Evolutionary conservation across 1,140 invertebrate genomes (phyloP), one percentile per base, ranked within the genome.

Genomic region (Mamestra configurata): DNA sequence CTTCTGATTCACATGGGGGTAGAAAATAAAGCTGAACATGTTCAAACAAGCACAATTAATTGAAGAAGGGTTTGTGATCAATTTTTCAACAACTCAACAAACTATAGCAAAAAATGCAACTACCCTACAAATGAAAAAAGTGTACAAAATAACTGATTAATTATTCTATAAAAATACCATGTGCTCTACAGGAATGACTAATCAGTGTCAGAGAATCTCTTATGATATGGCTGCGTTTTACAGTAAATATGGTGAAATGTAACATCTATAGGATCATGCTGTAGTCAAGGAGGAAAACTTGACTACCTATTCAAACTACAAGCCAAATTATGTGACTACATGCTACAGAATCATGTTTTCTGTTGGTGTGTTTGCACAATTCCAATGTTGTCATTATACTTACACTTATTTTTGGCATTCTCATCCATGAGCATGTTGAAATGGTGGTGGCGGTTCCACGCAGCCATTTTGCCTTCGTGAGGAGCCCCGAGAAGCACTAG

Each of bases 401-500:
- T 93, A 97, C 97, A 94, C 96, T 97, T 97, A 85, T 96, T 96
- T 95, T 97, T 97, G 90, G 96, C 96, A 92, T 95, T 95, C 91
- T 97, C 97, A 92, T 97, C 96, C 96, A 97, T 96, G 86, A 96
- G 96, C 96, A 97, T 96, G 91, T 93, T 95, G 88, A 97, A 96
- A 90, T 97, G 96, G 94, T 97, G 96, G 92, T 97, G 96, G 90
- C 96, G 96, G 92, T 97, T 97, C 96, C 96, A 97, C 95, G 96
- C 96, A 94, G 96, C 95, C 95, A 95, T 95, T 91, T 94, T 96
- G 94, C 95, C 95, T 94, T 95, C 94, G 92, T 95, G 95, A 88
- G 95, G 95, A 95, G 95, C 95, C 95, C 92, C 93, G 89, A 95
- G 92, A 93, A 94, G 92, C 92, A 94, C 94, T 89, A 94, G 93